A percentile compares a stretch with the other conserved stretches of the same genome.
phyloP scores from a whole-genome alignment of 2,888 invertebrate genomes.

The Parnassius glacialis region DNA sequence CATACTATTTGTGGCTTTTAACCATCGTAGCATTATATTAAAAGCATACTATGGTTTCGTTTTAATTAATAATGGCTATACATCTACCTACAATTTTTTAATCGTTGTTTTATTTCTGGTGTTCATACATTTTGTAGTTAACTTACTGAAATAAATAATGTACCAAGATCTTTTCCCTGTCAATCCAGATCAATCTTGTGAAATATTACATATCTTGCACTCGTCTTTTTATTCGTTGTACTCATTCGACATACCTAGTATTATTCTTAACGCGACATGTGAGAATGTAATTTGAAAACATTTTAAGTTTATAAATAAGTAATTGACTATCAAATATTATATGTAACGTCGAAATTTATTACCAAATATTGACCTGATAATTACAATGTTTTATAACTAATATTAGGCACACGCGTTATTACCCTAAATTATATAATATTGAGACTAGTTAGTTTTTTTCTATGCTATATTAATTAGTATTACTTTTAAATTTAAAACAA shows the following conservation, averaged over 20 bases:
- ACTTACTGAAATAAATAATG: constrained; percentile 4
- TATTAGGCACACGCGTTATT: constrained; percentile 76
- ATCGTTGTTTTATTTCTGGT: neutral
- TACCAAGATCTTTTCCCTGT: neutral
- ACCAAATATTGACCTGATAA: neutral
- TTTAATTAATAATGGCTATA: constrained; percentile 6
- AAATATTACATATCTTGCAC: neutral
- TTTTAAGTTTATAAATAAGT: neutral
- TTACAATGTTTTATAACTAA: constrained; percentile 31
- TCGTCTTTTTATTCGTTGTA: constrained; percentile 24
- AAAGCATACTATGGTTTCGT: constrained; percentile 1
- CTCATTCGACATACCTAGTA: constrained; percentile 8
- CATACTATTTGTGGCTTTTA: constrained; percentile 33
- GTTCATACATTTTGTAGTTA: neutral
- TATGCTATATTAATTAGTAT: constrained; percentile 63
- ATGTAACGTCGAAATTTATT: too few relatives aligned
- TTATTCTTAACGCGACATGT: neutral
- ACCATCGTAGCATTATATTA: constrained; percentile 21
- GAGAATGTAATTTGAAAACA: neutral
- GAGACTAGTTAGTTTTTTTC: constrained; percentile 79
- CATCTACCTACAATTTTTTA: too few relatives aligned
- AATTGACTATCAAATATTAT: neutral
- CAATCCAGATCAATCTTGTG: neutral
- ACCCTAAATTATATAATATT: constrained; percentile 67
- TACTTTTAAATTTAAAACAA: constrained; percentile 19